Evolutionary conservation across 2,113 vertebrate species (phyloP), one percentile per base, ranked within the genome.

Genomic region (Ciconia maguari): DNA sequence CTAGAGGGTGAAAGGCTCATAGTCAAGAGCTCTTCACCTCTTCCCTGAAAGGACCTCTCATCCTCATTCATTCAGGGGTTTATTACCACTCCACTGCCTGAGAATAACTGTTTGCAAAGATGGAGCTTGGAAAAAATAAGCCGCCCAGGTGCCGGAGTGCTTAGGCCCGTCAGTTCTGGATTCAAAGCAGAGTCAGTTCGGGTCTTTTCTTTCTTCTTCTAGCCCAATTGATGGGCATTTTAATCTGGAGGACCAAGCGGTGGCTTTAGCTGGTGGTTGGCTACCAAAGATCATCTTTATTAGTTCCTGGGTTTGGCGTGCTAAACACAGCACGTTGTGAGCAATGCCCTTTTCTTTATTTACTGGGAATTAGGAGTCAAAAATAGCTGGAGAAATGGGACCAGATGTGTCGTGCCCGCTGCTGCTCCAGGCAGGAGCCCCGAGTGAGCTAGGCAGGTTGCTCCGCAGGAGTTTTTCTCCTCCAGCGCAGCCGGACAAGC

Each of bases 21-120:
- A 92, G 96, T 97, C 94, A 95, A 97, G 97, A 96, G 96, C 97
- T 96, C 96, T 96, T 97, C 96, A 96, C 96, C 96, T 96, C 92
- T 95, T 96, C 79, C 95, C 96, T 95, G 95, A 95, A 96, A 96
- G 83, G 97, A 96, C 96, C 95, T 96, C 96, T 96, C 96, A 95
- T 95, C 94, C 95, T 96, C 95, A 94, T 89, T 96, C 97, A 96
- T 71, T 92, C 97, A 76, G 92, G 91, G 94, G 91, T 97, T 97
- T 96, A 96, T 95, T 94, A 89, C 95, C 97, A 95, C 97, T 96
- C 97, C 93, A 95, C 83, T 79, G 96, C 86, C 94, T 89, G 94
- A 94, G 95, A 97, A 82, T 68, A 76, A 82, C 94, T 94, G 90
- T 94, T 96, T 93, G 95, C 91, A 91, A 84, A 94, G 94, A 96